These are phyloP conservation scores for Homalodisca vitripennis DNA, from an alignment of 1,140 invertebrate species.

Conservation along the genomic window DNA sequence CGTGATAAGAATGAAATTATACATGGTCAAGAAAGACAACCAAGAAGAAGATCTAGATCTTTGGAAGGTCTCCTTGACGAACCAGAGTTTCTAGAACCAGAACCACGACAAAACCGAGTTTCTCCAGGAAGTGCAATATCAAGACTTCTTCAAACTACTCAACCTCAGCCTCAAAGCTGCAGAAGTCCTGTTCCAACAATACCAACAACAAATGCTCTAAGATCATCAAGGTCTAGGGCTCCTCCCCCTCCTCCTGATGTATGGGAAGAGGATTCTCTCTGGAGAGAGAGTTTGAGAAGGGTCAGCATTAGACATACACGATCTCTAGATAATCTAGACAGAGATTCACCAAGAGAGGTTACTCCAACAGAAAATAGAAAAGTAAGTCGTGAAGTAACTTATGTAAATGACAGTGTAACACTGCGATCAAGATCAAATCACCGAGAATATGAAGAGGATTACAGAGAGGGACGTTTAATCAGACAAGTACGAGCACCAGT, in stretches of 20 bases:
- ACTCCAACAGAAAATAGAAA: slow-evolving; percentile 43
- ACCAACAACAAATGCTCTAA: slow-evolving; percentile 42
- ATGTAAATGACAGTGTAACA: slow-evolving; percentile 66
- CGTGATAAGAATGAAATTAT: slow-evolving; percentile 47
- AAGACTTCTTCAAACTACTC: slow-evolving; percentile 38
- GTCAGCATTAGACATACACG: slow-evolving; percentile 77
- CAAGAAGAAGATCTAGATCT: slow-evolving; percentile 53
- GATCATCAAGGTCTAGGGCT: slow-evolving; percentile 25
- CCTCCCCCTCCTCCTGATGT: slow-evolving; percentile 55
- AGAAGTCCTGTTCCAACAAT: slow-evolving; percentile 29
- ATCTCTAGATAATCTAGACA: slow-evolving; percentile 74
- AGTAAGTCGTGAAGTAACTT: slow-evolving; percentile 65
- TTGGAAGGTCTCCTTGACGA: slow-evolving; percentile 64
- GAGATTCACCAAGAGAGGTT: slow-evolving; percentile 30
- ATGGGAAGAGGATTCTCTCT: slow-evolving; percentile 80
- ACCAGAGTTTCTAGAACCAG: slow-evolving; percentile 46
- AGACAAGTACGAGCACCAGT: slow-evolving; percentile 24
- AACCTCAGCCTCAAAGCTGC: slow-evolving; percentile 33
- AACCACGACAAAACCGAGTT: slow-evolving; percentile 30
- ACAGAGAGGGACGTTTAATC: slow-evolving; percentile 37
- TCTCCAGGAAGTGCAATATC: slow-evolving; percentile 40
- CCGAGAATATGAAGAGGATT: slow-evolving; percentile 42
- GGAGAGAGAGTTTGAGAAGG: slow-evolving; percentile 73
- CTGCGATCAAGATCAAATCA: slow-evolving; percentile 22
- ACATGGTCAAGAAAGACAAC: slow-evolving; percentile 26